A percentile compares a stretch with the other conserved stretches of the same genome.
These are phyloP conservation scores for Caenorhabditis uteleia DNA, from an alignment of 2,888 invertebrate genomes.

Conservation along the genomic window DNA sequence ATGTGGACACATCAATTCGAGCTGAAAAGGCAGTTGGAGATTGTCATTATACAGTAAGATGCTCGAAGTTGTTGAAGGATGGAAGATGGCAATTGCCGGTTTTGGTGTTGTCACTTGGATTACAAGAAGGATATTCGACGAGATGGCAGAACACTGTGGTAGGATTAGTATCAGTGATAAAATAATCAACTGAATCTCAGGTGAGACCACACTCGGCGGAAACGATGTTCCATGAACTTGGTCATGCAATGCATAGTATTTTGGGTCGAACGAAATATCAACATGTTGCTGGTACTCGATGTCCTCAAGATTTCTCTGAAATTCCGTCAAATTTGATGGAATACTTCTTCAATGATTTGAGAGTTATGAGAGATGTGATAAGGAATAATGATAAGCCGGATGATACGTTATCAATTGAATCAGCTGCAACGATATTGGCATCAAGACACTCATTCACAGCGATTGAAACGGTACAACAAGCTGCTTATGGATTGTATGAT, in stretches of 20 bases:
- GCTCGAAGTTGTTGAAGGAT: slow-evolving; percentile 78
- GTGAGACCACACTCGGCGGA: slow-evolving; percentile 76
- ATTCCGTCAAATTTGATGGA: slow-evolving; percentile 98
- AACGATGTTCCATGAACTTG: slow-evolving; percentile 97
- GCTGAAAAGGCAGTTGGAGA: slow-evolving; percentile 90
- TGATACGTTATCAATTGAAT: slow-evolving; percentile 81
- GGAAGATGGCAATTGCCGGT: slow-evolving; percentile 61
- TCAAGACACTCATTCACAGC: slow-evolving; percentile 82
- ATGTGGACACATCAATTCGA: slow-evolving; percentile 93
- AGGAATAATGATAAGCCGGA: slow-evolving; percentile 74
- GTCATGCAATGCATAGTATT: slow-evolving; percentile 99
- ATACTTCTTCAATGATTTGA: slow-evolving; percentile 84
- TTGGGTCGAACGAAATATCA: slow-evolving; percentile 91
- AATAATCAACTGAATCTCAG: slow-evolving; percentile 1
- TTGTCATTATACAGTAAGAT: slow-evolving; percentile 97
- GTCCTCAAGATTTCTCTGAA: slow-evolving; percentile 97
- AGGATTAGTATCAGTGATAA: neutral
- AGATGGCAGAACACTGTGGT: slow-evolving; percentile 28
- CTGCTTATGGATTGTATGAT: slow-evolving; percentile 67
- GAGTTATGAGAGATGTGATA: slow-evolving; percentile 48
- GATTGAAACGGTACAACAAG: slow-evolving; percentile 70
- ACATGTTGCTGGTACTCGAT: slow-evolving; percentile 90
- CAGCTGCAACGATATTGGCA: slow-evolving; percentile 82
- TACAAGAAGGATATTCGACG: slow-evolving; percentile 18
- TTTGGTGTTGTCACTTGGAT: slow-evolving; percentile 63